phyloP scores from a whole-genome alignment of 2,888 invertebrate species.

The Sycophila texana region DNA sequence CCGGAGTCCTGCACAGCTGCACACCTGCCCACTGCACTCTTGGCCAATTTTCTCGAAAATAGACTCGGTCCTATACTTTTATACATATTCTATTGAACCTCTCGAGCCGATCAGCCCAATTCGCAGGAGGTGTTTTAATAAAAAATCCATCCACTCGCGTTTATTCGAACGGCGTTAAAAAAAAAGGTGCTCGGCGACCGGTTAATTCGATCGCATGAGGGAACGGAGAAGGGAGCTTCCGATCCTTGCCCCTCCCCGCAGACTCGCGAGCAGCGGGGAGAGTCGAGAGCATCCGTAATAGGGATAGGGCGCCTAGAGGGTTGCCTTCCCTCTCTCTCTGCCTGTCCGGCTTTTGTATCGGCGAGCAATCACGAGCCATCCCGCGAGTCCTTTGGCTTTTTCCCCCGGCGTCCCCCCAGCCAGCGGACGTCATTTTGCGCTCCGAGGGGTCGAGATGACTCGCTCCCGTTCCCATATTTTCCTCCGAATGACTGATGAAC shows the following conservation, averaged over 20 bases:
- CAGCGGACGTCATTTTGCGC: conserved; percentile 71
- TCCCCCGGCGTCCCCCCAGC: conserved; percentile 3
- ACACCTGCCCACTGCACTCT: no score
- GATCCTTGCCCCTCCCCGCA: conserved; percentile 39
- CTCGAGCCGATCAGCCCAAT: conserved; percentile 37
- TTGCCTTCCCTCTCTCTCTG: conserved; percentile 44
- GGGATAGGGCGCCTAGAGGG: conserved; percentile 70
- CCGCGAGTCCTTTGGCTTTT: conserved; percentile 59
- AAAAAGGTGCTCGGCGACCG: conserved; percentile 17
- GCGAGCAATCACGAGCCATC: conserved; percentile 76
- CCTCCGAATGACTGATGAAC: conserved; percentile 75
- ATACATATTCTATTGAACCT: no score
- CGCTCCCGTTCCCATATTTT: conserved; percentile 61
- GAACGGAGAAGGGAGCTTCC: neutral
- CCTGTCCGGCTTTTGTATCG: conserved; percentile 75
- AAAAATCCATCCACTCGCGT: no score
- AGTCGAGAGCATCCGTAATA: conserved; percentile 59
- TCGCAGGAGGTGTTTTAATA: neutral
- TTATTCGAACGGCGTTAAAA: no score
- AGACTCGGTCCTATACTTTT: no score
- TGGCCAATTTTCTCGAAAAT: no score
- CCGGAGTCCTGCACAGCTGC: no score
- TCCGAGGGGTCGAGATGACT: conserved; percentile 70
- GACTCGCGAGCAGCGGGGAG: no score
- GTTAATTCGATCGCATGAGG: conserved; percentile 43